Evolutionary conservation across 2,888 invertebrate genomes (phyloP).

Genomic region (Lepidocyrtoides sp.): DNA sequence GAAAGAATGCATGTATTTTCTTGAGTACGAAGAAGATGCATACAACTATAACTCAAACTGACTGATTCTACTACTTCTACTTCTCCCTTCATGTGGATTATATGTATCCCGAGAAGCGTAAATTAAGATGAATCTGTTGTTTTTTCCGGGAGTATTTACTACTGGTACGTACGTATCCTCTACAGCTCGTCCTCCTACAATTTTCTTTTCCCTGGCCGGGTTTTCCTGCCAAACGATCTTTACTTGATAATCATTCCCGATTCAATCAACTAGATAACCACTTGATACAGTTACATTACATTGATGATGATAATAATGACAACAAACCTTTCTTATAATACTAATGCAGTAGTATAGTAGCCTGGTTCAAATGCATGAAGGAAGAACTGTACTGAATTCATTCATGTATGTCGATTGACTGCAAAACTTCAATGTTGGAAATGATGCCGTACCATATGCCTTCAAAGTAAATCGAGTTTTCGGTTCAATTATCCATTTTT

Average conservation of each 20-base stretch:
- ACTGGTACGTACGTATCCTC: not conserved
- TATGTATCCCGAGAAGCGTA: not conserved
- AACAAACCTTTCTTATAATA: not conserved
- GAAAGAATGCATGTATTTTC: not conserved
- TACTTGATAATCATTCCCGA: conserved; percentile 43
- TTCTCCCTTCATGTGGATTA: not conserved
- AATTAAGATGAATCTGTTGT: conserved; percentile 69
- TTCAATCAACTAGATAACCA: conserved; percentile 58
- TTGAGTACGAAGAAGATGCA: conserved; percentile 4
- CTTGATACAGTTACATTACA: too few relatives aligned
- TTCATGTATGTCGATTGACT: too few relatives aligned
- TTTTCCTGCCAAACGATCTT: conserved; percentile 21
- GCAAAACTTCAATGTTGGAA: too few relatives aligned
- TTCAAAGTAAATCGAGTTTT: not conserved
- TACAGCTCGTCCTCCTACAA: not conserved
- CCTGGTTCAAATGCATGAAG: too few relatives aligned
- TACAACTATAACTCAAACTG: not conserved
- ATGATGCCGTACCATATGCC: not conserved
- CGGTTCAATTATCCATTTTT: conserved; percentile 8
- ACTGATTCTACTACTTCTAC: not conserved
- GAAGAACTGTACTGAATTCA: too few relatives aligned
- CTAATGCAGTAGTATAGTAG: too few relatives aligned
- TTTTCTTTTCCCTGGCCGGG: not conserved
- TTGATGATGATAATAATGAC: conserved; percentile 13
- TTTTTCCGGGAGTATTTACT: conserved; percentile 25